Evolutionary conservation across 2,113 vertebrate species (phyloP).

Genomic region (Sula dactylatra): DNA sequence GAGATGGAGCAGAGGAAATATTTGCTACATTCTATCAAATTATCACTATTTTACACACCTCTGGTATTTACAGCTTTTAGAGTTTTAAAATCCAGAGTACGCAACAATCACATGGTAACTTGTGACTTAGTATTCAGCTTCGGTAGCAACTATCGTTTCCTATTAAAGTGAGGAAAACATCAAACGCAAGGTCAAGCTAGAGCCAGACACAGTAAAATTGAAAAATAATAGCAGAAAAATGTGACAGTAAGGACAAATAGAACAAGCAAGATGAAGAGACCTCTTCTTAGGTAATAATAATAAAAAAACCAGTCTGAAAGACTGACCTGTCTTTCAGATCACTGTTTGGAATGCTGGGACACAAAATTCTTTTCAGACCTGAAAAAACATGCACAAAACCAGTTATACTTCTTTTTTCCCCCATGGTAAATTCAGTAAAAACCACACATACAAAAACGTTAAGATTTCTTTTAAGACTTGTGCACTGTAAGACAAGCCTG

Average conservation of each 20-base stretch:
- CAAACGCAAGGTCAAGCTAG: background rate
- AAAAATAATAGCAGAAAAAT: background rate
- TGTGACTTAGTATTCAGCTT: background rate
- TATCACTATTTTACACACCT: background rate
- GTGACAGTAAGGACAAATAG: background rate
- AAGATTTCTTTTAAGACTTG: background rate
- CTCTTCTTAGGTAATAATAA: background rate
- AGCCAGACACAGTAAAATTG: background rate
- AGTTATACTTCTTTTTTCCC: background rate
- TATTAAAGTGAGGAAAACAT: background rate
- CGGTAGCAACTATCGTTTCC: background rate
- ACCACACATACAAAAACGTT: background rate
- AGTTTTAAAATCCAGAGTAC: background rate
- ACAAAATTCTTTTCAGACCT: background rate
- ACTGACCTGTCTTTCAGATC: background rate
- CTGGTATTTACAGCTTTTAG: background rate
- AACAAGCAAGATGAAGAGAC: background rate
- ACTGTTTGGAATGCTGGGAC: background rate
- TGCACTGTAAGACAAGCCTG: background rate
- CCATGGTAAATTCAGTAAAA: background rate
- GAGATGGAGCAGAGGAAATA: background rate
- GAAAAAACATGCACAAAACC: background rate
- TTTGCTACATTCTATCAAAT: too few species aligned
- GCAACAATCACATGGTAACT: background rate
- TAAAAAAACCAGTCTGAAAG: fast-evolving